Conservation (phyloP, 2,888 invertebrate genomes). For the Tanytarsus gracilentus region DNA sequence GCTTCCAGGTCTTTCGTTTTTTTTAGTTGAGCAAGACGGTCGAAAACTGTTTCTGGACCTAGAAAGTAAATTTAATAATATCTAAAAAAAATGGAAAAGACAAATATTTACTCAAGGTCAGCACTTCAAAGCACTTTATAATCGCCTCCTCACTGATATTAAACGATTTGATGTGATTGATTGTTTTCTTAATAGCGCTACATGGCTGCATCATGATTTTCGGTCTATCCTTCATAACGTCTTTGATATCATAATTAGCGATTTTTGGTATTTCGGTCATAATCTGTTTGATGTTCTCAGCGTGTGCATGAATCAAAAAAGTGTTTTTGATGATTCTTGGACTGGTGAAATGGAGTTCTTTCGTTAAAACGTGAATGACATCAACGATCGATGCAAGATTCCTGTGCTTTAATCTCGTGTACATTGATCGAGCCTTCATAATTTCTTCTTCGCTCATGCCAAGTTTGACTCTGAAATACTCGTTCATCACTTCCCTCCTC, state of each 20-base stretch:
- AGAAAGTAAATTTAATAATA: too few species aligned
- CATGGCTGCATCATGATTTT: constrained; percentile 54
- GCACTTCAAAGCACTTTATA: constrained; percentile 47
- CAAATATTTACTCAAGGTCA: too few species aligned
- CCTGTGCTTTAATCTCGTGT: constrained; percentile 40
- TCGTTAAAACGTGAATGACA: constrained; percentile 48
- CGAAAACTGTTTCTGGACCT: constrained; percentile 49
- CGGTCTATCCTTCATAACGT: constrained; percentile 49
- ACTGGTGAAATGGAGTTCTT: constrained; percentile 48
- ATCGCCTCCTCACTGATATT: constrained; percentile 50
- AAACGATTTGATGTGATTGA: constrained; percentile 49
- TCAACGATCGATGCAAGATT: constrained; percentile 47
- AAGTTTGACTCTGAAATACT: constrained; percentile 42
- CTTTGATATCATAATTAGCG: constrained; percentile 49
- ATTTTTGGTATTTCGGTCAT: constrained; percentile 48
- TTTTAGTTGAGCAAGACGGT: constrained; percentile 49
- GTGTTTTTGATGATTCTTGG: constrained; percentile 50
- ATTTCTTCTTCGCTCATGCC: constrained; percentile 39
- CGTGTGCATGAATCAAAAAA: constrained; percentile 51
- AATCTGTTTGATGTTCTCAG: constrained; percentile 49
- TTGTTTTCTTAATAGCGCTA: constrained; percentile 47
- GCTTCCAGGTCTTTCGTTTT: constrained; percentile 52
- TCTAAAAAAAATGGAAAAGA: too few species aligned
- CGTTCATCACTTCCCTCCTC: constrained; percentile 34
- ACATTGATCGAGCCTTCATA: constrained; percentile 39